A percentile compares a stretch with the other conserved stretches of the same genome.
These are phyloP conservation scores for Semibalanus balanoides DNA, from an alignment of 1,140 invertebrate genomes.

Conservation along the genomic window DNA sequence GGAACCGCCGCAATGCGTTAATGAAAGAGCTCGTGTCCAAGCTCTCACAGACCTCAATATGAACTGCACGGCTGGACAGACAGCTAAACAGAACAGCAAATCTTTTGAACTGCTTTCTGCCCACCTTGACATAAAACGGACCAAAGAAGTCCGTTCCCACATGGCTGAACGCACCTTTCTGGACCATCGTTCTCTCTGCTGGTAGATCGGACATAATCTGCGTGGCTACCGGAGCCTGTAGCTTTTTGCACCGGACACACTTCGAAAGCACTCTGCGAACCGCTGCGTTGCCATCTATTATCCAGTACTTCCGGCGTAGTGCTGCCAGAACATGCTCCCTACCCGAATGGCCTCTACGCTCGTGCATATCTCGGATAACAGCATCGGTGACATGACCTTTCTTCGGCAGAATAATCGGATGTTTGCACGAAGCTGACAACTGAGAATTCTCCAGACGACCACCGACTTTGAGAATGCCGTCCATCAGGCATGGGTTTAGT, in stretches of 20 bases:
- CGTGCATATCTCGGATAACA: conserved; percentile 10
- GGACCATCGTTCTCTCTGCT: conserved; percentile 9
- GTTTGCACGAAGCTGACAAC: conserved; percentile 17
- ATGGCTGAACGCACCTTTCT: conserved; percentile 15
- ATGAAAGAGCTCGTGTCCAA: conserved; percentile 23
- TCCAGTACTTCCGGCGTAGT: conserved; percentile 10
- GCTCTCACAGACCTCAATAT: conserved; percentile 21
- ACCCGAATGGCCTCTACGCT: conserved; percentile 10
- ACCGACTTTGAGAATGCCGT: conserved; percentile 21
- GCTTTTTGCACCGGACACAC: conserved; percentile 7
- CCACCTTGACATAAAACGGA: conserved; percentile 18
- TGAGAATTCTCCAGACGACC: conserved; percentile 19
- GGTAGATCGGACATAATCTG: conserved; percentile 18
- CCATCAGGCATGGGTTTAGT: conserved; percentile 10
- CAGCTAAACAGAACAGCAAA: conserved; percentile 23
- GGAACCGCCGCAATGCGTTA: conserved; percentile 23
- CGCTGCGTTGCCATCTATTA: conserved; percentile 11
- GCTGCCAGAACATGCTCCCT: conserved; percentile 7
- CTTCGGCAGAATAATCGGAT: conserved; percentile 21
- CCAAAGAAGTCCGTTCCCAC: conserved; percentile 22
- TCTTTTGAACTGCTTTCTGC: conserved; percentile 16
- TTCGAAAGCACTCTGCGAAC: conserved; percentile 4
- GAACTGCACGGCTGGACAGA: conserved; percentile 21
- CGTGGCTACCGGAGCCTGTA: neutral
- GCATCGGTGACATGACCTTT: conserved; percentile 6